Conservation (phyloP, 2,888 invertebrate species). For the Sylvicola cinctus region DNA sequence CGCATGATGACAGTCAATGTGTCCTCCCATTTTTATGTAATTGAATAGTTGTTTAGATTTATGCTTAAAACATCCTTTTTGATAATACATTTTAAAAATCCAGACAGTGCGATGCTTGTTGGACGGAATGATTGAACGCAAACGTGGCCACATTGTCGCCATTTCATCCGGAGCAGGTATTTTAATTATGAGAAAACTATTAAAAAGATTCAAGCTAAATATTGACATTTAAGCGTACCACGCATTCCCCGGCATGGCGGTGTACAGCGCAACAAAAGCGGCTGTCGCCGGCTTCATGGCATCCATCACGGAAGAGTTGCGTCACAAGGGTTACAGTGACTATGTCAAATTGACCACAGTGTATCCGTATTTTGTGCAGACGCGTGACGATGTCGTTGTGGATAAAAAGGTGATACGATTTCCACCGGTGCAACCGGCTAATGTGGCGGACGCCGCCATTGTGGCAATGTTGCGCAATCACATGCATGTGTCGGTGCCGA, state of each 20-base stretch:
- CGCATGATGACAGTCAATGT: constrained; percentile 25
- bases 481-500: background rate
- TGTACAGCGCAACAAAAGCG: constrained; percentile 27
- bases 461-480: background rate
- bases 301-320: constrained; percentile 17
- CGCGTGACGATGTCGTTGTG: constrained; percentile 20
- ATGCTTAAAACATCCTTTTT: no score
- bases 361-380: constrained; percentile 26
- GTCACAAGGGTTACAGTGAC: constrained; percentile 19
- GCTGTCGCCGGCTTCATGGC: constrained; percentile 27
- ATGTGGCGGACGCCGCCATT: background rate
- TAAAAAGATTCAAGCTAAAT: no score
- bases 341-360: constrained; percentile 21
- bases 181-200: no score
- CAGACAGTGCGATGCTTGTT: constrained; percentile 17
- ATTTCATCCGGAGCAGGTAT: constrained; percentile 21
- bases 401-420: constrained; percentile 6
- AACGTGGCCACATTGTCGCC: constrained; percentile 26
- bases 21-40: constrained; percentile 26
- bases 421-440: background rate
- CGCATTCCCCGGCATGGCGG: constrained; percentile 18
- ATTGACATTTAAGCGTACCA: constrained; percentile 12
- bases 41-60: no score
- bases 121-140: constrained; percentile 24
- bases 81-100: no score